These are phyloP conservation scores for Neopipo cinnamomea DNA, from an alignment of 2,113 vertebrate genomes.

Conservation along the genomic window DNA sequence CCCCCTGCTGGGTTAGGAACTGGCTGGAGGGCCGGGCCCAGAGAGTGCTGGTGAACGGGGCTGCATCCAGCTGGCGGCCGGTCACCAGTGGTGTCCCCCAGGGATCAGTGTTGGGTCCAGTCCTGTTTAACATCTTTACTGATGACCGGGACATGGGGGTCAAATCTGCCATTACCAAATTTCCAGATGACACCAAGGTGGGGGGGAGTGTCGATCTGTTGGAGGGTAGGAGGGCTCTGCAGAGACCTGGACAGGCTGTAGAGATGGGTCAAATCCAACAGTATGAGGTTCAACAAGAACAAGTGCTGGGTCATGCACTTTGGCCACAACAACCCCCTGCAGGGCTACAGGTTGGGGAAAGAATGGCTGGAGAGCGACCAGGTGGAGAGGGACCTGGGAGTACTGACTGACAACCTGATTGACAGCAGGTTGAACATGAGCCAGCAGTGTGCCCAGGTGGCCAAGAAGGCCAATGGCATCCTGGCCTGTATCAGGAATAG, in stretches of 20 bases:
- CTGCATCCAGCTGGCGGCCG: neutral
- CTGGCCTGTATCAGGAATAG: neutral
- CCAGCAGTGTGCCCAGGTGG: neutral
- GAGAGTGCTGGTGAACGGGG: neutral
- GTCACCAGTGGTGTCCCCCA: neutral
- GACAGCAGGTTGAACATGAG: neutral
- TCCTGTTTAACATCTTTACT: neutral
- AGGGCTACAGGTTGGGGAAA: neutral
- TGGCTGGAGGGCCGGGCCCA: neutral
- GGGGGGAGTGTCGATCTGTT: neutral
- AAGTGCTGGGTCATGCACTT: neutral
- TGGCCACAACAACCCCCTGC: neutral
- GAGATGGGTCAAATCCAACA: neutral
- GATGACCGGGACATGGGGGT: neutral
- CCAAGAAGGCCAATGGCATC: neutral
- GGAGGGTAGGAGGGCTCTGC: neutral
- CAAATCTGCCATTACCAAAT: neutral
- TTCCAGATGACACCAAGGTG: neutral
- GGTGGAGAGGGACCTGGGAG: neutral
- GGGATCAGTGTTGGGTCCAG: neutral
- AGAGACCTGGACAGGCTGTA: neutral
- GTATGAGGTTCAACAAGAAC: neutral
- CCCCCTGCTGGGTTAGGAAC: neutral
- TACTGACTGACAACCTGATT: neutral
- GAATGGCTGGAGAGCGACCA: neutral